A percentile compares a stretch with the other conserved stretches of the same genome.
Evolutionary conservation across 2,113 vertebrate species (phyloP).

Genomic region (Cisticola juncidis): DNA sequence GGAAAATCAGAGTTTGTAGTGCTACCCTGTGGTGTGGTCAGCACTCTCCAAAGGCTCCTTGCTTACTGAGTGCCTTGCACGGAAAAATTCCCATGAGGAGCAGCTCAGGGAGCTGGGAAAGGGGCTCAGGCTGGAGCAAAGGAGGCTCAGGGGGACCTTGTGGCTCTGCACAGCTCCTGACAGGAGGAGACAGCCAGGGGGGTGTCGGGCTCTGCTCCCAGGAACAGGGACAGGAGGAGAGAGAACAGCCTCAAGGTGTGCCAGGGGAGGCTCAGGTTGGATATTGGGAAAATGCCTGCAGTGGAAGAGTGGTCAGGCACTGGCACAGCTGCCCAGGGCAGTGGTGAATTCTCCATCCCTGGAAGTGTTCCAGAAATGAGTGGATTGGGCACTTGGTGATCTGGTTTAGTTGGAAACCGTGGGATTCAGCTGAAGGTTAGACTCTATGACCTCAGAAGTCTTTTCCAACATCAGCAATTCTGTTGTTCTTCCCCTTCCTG

Average conservation of each 20-base stretch:
- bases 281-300: not conserved
- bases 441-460: too few relatives aligned
- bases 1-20: not conserved
- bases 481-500: not conserved
- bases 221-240: not conserved
- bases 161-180: not conserved
- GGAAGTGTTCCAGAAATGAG: not conserved
- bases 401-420: not conserved
- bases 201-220: not conserved
- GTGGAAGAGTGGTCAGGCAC: not conserved
- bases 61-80: not conserved
- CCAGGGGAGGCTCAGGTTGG: fast-evolving
- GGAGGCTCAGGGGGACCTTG: not conserved
- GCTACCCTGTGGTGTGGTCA: not conserved
- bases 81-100: not conserved
- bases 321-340: not conserved
- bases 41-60: not conserved
- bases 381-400: not conserved
- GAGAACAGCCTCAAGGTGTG: fast-evolving
- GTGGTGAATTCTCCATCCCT: not conserved
- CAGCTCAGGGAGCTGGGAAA: not conserved
- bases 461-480: not conserved
- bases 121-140: not conserved
- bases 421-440: not conserved
- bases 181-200: not conserved